Evolutionary conservation across 1,140 invertebrate genomes (phyloP), one percentile per base, ranked within the genome.

Genomic region (Aphelinus certus): DNA sequence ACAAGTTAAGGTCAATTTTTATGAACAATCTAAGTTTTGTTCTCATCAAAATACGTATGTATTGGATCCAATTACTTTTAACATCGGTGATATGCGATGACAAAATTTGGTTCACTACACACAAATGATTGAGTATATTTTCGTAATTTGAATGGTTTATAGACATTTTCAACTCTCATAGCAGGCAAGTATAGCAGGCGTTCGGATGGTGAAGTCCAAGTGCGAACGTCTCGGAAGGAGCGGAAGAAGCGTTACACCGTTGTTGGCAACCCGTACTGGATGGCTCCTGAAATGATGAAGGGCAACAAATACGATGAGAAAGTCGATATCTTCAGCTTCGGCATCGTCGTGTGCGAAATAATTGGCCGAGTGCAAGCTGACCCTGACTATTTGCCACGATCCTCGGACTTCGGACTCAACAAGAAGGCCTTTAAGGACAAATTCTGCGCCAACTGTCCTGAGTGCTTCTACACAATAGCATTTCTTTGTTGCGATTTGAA

Each of bases 251-350:
- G 92, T 43, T 93, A 92, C 79, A 94, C 92, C 61, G 94, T 97
- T 43, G 95, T 98, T 0, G 97, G 97, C 0, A 97, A 97, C 89
- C 97, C 96, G 4, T 98, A 97, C 84, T 98, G 96, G 96, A 99
- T 98, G 96, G 97, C 97, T 0, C 97, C 97, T 3, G 97, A 99
- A 87, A 98, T 98, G 94, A 96, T 99, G 92, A 96, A 95, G 85
- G 97, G 96, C 46, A 94, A 96, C 77, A 95, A 95, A 79, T 99
- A 99, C 85, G 95, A 98, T 86, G 96, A 98, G 85, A 97, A 98
- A 88, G 96, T 98, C 10, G 97, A 99, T 85, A 93, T 99, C 71
- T 99, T 98, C 86, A 98, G 97, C 48, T 98, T 97, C 88, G 97
- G 97, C 3, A 98, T 99, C 63, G 94, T 99, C 72, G 88, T 98